Conservation (phyloP, 1,140 invertebrate genomes). For the Drosophila mauritiana region DNA sequence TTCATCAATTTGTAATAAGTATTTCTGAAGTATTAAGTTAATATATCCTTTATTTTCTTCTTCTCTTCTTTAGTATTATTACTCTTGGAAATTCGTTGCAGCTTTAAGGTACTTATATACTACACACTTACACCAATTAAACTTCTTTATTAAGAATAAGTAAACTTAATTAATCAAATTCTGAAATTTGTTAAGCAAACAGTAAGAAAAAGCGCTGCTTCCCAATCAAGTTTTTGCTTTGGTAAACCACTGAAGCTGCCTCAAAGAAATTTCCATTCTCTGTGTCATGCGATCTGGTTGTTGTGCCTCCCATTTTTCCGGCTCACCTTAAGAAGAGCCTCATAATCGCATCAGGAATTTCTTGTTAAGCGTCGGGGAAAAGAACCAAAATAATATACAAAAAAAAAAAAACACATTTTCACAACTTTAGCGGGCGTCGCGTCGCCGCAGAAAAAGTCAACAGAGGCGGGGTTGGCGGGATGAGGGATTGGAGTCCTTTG, state of each 20-base stretch:
- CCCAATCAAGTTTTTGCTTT: conserved; percentile 22
- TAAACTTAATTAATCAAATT: no score
- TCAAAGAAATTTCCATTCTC: conserved; percentile 56
- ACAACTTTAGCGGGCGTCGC: conserved; percentile 71
- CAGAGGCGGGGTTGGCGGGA: not conserved
- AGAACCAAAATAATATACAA: conserved; percentile 14
- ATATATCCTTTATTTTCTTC: no score
- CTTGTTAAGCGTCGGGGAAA: conserved; percentile 58
- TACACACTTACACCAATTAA: no score
- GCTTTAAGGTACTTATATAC: no score
- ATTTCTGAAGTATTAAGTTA: no score
- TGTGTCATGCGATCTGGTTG: conserved; percentile 36
- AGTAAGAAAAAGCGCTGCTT: conserved; percentile 1
- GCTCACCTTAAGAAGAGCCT: conserved; percentile 75
- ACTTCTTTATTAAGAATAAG: no score
- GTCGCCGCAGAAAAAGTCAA: conserved; percentile 40
- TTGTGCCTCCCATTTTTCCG: conserved; percentile 19
- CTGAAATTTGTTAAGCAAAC: not conserved
- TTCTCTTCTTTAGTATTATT: no score
- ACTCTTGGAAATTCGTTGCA: no score
- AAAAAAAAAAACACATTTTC: conserved; percentile 40
- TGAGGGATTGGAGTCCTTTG: conserved; percentile 46
- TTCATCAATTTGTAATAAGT: no score
- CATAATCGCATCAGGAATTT: conserved; percentile 81
- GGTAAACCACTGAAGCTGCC: conserved; percentile 62